Percentiles rank a stretch among this genome's conserved stretches.
phyloP scores from a whole-genome alignment of 92 coral and sea anemone species.

The Palythoa grandiflora region DNA sequence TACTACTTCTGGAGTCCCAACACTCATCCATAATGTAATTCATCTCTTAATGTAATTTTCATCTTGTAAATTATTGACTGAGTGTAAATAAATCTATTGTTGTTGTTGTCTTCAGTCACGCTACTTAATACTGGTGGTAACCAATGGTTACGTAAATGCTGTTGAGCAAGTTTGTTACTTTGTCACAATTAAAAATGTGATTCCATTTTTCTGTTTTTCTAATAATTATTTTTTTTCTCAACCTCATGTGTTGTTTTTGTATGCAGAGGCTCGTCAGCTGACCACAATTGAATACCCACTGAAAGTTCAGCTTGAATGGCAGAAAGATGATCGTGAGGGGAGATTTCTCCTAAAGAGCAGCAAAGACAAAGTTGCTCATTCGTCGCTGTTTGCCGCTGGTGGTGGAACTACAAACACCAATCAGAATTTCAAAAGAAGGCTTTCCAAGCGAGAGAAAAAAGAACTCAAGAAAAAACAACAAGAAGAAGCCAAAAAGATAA shows the following conservation, averaged over 20 bases:
- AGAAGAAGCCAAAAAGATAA: constrained; percentile 66
- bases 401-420: constrained; percentile 65
- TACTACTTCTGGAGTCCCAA: too few species aligned
- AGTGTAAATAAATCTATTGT: too few species aligned
- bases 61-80: too few species aligned
- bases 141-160: too few species aligned
- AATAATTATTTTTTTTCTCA: not conserved
- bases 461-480: constrained; percentile 78
- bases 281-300: constrained; percentile 76
- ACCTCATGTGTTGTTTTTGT: not conserved
- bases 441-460: constrained; percentile 94
- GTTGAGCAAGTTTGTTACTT: too few species aligned
- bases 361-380: constrained; percentile 81
- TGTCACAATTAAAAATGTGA: too few species aligned
- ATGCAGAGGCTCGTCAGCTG: constrained; percentile 81
- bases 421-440: constrained; percentile 79
- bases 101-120: too few species aligned
- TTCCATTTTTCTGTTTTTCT: not conserved
- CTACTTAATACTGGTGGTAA: too few species aligned
- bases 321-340: constrained; percentile 90
- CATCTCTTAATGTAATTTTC: too few species aligned
- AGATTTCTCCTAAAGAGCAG: constrained; percentile 94
- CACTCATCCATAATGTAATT: too few species aligned
- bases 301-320: constrained; percentile 93
- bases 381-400: constrained; percentile 78